phyloP scores from a whole-genome alignment of 2,888 invertebrate species.

The Lepidocyrtoides sp. region DNA sequence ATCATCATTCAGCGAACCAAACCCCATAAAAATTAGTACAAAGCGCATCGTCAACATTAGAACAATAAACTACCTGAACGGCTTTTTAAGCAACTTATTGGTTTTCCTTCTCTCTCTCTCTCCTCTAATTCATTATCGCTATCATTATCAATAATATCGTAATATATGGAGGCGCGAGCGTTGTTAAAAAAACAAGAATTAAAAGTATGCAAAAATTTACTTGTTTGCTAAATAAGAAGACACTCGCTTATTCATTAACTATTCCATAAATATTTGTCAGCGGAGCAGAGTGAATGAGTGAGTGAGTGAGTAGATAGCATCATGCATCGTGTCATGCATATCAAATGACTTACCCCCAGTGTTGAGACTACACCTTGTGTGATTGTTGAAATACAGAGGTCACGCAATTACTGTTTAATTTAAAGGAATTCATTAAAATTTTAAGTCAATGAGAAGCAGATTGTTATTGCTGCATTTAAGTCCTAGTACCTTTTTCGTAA shows the following conservation, averaged over 20 bases:
- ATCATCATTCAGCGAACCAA: conserved; percentile 26
- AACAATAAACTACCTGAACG: conserved; percentile 24
- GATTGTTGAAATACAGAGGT: neutral
- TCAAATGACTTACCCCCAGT: neutral
- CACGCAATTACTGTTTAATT: too few species aligned
- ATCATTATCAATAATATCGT: conserved; percentile 20
- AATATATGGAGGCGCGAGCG: neutral
- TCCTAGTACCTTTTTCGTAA: too few species aligned
- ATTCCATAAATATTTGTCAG: conserved; percentile 73
- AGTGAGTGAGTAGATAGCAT: conserved; percentile 25
- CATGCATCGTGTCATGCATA: conserved; percentile 21
- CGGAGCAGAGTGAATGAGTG: neutral
- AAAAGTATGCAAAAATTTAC: neutral
- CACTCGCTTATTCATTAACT: conserved; percentile 41
- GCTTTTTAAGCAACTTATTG: conserved; percentile 32
- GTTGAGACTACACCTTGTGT: neutral
- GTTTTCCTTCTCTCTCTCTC: neutral
- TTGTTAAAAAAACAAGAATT: neutral
- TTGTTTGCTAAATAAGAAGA: too few species aligned
- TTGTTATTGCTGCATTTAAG: too few species aligned
- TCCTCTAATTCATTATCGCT: conserved; percentile 26
- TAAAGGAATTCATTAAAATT: too few species aligned
- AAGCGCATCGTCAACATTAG: neutral
- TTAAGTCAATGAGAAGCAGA: too few species aligned
- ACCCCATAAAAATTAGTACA: conserved; percentile 46